Percentiles rank a stretch among this genome's conserved stretches.
phyloP scores from a whole-genome alignment of 2,888 invertebrate genomes.

The Campoplex nolae region DNA sequence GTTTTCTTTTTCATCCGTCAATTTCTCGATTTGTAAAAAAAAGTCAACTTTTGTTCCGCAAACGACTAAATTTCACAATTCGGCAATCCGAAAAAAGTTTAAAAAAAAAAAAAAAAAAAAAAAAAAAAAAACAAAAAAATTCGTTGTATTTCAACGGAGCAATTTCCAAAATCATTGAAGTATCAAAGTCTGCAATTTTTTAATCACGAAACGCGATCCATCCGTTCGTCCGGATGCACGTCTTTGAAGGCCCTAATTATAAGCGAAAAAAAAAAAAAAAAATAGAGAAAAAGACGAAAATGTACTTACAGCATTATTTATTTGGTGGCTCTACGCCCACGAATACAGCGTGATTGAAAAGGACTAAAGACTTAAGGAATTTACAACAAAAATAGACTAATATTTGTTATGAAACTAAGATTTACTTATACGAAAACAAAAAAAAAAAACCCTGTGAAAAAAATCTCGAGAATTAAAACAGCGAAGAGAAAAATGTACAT shows the following conservation, averaged over 20 bases:
- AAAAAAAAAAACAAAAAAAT: neutral
- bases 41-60: neutral
- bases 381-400: constrained; percentile 69
- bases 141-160: neutral
- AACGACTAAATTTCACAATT: no score
- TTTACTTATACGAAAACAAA: constrained; percentile 71
- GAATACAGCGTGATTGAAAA: constrained; percentile 19
- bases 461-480: constrained; percentile 62
- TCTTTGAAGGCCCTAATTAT: neutral
- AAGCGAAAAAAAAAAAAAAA: neutral
- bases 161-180: neutral
- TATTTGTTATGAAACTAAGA: constrained; percentile 76
- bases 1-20: neutral
- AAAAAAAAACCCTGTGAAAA: neutral
- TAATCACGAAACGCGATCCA: neutral
- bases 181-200: neutral
- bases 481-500: constrained; percentile 73
- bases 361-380: constrained; percentile 65
- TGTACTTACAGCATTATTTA: constrained; percentile 64
- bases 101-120: neutral
- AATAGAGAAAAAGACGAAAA: constrained; percentile 6
- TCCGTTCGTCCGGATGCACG: neutral
- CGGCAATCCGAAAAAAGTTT: neutral
- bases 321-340: constrained; percentile 9
- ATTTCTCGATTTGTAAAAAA: neutral